Evolutionary conservation across 2,888 invertebrate genomes (phyloP).

Genomic region (Stenurella melanura): DNA sequence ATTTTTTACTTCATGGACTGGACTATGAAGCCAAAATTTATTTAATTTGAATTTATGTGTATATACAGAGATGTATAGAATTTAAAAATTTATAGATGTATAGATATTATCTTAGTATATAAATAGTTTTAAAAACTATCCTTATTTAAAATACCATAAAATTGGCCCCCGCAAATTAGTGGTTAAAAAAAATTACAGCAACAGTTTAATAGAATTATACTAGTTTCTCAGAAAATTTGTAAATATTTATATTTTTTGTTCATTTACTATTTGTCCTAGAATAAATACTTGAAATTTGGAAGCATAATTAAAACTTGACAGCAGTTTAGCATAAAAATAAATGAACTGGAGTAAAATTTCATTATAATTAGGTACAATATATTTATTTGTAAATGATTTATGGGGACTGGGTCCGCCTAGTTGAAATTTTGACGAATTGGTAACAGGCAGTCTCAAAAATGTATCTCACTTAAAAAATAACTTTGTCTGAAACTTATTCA

Average conservation of each 20-base stretch:
- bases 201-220: background rate
- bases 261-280: background rate
- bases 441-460: background rate
- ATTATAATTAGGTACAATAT: background rate
- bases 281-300: background rate
- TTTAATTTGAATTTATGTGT: too few species aligned
- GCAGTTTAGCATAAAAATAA: background rate
- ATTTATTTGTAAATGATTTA: slow-evolving; percentile 4
- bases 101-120: background rate
- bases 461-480: background rate
- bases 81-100: too few species aligned
- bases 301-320: background rate
- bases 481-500: background rate
- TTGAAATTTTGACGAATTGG: background rate
- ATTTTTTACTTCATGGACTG: too few species aligned
- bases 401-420: background rate
- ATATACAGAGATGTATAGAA: too few species aligned
- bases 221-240: background rate
- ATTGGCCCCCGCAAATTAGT: background rate
- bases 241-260: background rate
- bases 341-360: background rate
- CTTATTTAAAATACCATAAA: background rate
- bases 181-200: background rate
- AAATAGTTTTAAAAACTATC: background rate
- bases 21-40: too few species aligned